Evolutionary conservation across 2,888 invertebrate species (phyloP).

Genomic region (Seira ritae): DNA sequence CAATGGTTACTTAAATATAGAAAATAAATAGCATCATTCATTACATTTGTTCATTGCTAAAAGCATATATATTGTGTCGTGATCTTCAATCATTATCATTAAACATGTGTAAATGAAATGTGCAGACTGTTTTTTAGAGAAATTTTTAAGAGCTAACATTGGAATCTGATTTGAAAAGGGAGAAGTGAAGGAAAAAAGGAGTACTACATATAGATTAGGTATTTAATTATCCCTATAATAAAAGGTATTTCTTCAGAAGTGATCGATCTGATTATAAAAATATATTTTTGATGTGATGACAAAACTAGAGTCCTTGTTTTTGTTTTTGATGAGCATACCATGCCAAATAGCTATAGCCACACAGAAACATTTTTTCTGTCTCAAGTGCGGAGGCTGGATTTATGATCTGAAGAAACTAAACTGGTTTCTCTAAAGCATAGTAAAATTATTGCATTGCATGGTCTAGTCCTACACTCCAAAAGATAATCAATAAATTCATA

Average conservation of each 20-base stretch:
- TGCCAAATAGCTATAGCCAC: not conserved
- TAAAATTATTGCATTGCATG: not conserved
- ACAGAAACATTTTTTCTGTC: not conserved
- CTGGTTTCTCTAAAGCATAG: not conserved
- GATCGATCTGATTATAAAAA: not conserved
- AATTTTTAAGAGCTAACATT: conserved; percentile 1
- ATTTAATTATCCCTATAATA: conserved; percentile 9
- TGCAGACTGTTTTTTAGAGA: not conserved
- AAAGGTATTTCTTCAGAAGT: not conserved
- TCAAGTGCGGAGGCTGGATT: conserved; percentile 17
- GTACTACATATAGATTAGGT: no score
- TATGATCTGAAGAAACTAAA: conserved; percentile 11
- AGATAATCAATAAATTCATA: conserved; percentile 6
- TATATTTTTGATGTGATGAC: conserved; percentile 6
- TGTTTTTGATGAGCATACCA: not conserved
- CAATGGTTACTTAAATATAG: not conserved
- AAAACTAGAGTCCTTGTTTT: conserved; percentile 18
- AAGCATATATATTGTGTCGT: conserved; percentile 6
- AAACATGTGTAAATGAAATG: not conserved
- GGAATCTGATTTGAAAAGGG: not conserved
- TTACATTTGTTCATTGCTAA: not conserved
- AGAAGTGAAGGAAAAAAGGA: conserved; percentile 21
- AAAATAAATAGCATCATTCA: not conserved
- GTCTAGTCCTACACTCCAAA: not conserved
- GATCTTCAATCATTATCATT: conserved; percentile 16